Percentiles rank a stretch among this genome's conserved stretches.
phyloP scores from a whole-genome alignment of 1,140 invertebrate genomes.

The Lycorma delicatula region DNA sequence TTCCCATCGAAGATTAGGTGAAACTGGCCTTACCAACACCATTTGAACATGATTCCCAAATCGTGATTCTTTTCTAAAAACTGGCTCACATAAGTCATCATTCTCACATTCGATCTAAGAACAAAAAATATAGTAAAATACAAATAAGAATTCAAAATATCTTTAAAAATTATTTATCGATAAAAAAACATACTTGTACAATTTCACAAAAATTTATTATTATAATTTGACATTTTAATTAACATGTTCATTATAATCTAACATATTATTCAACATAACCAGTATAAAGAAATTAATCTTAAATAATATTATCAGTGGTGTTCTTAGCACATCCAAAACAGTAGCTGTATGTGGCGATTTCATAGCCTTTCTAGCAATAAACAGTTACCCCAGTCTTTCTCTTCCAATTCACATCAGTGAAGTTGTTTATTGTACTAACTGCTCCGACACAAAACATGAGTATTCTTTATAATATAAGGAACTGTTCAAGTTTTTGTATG shows the following conservation, averaged over 20 bases:
- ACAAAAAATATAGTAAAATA: conserved; percentile 4
- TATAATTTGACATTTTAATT: not conserved
- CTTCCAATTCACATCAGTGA: too few species aligned
- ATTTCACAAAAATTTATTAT: not conserved
- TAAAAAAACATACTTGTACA: conserved; percentile 7
- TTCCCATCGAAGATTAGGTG: conserved; percentile 42
- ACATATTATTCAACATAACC: not conserved
- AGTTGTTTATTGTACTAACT: too few species aligned
- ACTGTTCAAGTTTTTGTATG: too few species aligned
- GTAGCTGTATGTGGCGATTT: too few species aligned
- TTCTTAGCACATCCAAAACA: too few species aligned
- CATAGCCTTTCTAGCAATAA: too few species aligned
- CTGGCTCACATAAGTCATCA: conserved; percentile 58
- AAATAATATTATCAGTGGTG: too few species aligned
- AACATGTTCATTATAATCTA: not conserved
- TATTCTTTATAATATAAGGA: too few species aligned
- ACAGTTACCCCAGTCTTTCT: too few species aligned
- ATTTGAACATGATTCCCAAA: conserved; percentile 55
- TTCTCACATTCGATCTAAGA: conserved; percentile 47
- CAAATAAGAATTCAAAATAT: not conserved
- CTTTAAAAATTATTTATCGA: not conserved
- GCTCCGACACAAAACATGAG: too few species aligned
- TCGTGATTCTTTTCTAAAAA: conserved; percentile 44
- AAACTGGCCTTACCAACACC: conserved; percentile 64
- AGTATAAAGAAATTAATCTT: not conserved